Base-by-base conservation (phyloP, 2,888 invertebrate species). In the Plusia festucae region DNA sequence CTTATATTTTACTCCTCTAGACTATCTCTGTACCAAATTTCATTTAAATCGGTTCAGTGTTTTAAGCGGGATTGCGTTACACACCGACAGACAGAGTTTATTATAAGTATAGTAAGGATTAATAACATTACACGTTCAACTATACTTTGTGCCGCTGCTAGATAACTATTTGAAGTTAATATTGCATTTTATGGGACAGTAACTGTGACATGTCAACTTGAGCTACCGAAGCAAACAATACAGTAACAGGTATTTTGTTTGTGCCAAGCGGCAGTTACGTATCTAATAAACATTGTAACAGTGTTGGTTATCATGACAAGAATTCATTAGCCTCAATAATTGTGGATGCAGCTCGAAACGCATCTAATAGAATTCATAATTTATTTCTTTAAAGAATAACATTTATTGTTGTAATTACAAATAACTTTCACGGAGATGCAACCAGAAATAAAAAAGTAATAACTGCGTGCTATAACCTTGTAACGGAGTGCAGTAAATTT, bases 241-340 rank as follows among this genome's bases (percentile, higher is more conserved):
- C 56, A 57, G 70, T 73, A 68, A 78, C 76, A 76, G 64, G 73
- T 76, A 75, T 75, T 68, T 60, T 69, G 73, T 72, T 57, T 75
- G 62, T 72, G 74, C 69, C 74, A 75, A 81, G 75, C 73, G 74
- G 73, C 68, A 76, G 65, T 77, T 76, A 83, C 64, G 61, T 73
- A 68, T 70, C 73, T 72, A 78, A 76, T 79, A 78, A 76, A 76
- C 74, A 76, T 70, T 68, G 70, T 74, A 82, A 82, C 77, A 81
- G 77, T 73, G 74, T 73, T 78, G 61, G 78, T 83, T 86, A 82
- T 84, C 88, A 87, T 85, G 87, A 82, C 84, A 82, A 85, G 82
- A 85, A 83, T 85, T 80, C 83, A 88, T 88, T 88, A 84, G 81
- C 84, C 82, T 84, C 82, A 77, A 81, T 81, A 75, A 79, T 81